These are phyloP conservation scores for Zeuzera pyrina DNA, from an alignment of 2,888 invertebrate species.

Conservation along the genomic window DNA sequence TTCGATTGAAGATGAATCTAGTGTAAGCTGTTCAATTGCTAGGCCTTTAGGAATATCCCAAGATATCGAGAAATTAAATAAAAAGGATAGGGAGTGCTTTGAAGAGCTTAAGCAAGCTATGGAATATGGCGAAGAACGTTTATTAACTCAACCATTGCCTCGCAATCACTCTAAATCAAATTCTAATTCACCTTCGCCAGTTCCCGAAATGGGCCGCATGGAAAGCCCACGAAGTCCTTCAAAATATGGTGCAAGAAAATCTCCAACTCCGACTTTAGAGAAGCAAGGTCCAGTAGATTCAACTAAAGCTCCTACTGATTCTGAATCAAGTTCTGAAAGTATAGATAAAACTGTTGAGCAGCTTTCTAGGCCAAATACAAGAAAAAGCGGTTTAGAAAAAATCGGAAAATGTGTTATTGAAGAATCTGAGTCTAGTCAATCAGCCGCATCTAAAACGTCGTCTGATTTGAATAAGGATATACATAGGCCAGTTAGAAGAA, in stretches of 20 bases:
- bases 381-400: conserved; percentile 57
- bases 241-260: conserved; percentile 50
- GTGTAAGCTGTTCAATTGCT: conserved; percentile 85
- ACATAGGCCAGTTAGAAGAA: conserved; percentile 63
- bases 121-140: conserved; percentile 68
- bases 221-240: conserved; percentile 62
- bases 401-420: conserved; percentile 62
- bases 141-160: conserved; percentile 52
- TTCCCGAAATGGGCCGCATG: conserved; percentile 51
- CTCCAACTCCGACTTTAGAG: conserved; percentile 75
- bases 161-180: conserved; percentile 64
- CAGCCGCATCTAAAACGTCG: conserved; percentile 67
- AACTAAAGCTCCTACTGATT: conserved; percentile 70
- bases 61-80: conserved; percentile 77
- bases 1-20: conserved; percentile 80
- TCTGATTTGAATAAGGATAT: conserved; percentile 60
- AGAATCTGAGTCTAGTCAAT: conserved; percentile 75
- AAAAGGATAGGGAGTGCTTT: conserved; percentile 75
- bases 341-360: conserved; percentile 65
- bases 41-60: conserved; percentile 85
- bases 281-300: conserved; percentile 74
- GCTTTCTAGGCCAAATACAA: conserved; percentile 55
- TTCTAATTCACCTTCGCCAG: conserved; percentile 55
- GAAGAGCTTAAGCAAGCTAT: conserved; percentile 74
- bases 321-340: conserved; percentile 73